A percentile compares a stretch with the other conserved stretches of the same genome.
Evolutionary conservation across 35 echinoderm and acorn worm genomes (phyloP).

Genomic region (Ptychodera flava): DNA sequence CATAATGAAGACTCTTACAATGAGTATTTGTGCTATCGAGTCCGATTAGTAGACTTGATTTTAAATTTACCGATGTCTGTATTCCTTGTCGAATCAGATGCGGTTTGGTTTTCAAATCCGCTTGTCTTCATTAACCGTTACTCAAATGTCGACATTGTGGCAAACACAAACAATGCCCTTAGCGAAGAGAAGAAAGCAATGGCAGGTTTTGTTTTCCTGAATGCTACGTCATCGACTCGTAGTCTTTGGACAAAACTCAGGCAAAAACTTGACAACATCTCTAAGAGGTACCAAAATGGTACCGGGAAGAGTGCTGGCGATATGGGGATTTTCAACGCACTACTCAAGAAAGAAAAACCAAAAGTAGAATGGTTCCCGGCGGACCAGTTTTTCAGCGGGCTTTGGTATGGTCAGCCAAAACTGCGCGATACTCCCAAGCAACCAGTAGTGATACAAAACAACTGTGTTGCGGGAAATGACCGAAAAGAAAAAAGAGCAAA

Average conservation of each 20-base stretch:
- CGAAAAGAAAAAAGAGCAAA: neutral
- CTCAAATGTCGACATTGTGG: neutral
- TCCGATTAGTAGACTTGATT: neutral
- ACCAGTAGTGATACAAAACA: neutral
- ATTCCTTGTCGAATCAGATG: neutral
- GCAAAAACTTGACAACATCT: neutral
- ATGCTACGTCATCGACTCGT: neutral
- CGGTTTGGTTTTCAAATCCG: neutral
- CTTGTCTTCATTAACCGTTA: neutral
- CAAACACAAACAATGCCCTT: neutral
- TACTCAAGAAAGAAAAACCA: neutral
- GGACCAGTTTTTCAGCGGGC: neutral
- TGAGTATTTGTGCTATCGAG: neutral
- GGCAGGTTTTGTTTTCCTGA: neutral
- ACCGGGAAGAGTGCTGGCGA: neutral
- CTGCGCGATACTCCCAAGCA: neutral
- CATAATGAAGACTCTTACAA: neutral
- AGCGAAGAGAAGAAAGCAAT: neutral
- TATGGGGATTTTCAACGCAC: neutral
- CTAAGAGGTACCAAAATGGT: neutral
- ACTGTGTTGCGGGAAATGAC: neutral
- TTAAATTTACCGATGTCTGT: neutral
- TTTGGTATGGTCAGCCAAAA: neutral
- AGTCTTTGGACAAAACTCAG: neutral
- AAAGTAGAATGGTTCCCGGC: neutral